These are phyloP conservation scores for Sterrhoptilus dennistouni DNA, from an alignment of 2,113 vertebrate species.

Conservation along the genomic window DNA sequence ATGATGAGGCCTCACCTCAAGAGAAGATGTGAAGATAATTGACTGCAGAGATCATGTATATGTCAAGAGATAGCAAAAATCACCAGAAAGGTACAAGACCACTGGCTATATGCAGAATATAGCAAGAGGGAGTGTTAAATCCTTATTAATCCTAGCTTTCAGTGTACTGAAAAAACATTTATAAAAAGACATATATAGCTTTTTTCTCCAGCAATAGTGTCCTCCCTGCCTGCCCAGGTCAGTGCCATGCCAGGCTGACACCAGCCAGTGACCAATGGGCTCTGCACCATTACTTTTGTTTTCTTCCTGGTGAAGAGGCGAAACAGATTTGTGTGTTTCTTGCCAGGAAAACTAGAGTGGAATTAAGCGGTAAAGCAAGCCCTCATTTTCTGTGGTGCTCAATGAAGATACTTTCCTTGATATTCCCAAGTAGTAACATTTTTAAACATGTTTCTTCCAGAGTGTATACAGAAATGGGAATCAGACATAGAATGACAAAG, in stretches of 20 bases:
- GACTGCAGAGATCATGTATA: background rate
- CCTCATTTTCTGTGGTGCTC: background rate
- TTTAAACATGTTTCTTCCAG: background rate
- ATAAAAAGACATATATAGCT: background rate
- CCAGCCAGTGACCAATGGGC: background rate
- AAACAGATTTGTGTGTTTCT: background rate
- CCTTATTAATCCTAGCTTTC: background rate
- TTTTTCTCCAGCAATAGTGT: background rate
- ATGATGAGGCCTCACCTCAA: background rate
- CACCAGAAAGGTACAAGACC: background rate
- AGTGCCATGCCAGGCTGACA: background rate
- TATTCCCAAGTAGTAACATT: background rate
- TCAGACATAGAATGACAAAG: background rate
- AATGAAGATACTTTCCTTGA: background rate
- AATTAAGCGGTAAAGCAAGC: background rate
- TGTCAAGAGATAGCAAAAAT: background rate
- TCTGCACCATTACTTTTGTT: background rate
- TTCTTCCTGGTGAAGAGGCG: background rate
- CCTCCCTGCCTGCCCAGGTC: background rate
- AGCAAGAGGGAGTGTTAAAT: background rate
- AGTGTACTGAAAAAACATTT: background rate
- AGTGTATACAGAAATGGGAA: background rate
- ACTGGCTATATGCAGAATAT: background rate
- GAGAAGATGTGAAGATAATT: background rate
- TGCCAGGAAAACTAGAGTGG: background rate